Percentiles rank a stretch among this genome's conserved stretches.
Evolutionary conservation across 2,888 invertebrate genomes (phyloP).

Genomic region (Dusona sp.): DNA sequence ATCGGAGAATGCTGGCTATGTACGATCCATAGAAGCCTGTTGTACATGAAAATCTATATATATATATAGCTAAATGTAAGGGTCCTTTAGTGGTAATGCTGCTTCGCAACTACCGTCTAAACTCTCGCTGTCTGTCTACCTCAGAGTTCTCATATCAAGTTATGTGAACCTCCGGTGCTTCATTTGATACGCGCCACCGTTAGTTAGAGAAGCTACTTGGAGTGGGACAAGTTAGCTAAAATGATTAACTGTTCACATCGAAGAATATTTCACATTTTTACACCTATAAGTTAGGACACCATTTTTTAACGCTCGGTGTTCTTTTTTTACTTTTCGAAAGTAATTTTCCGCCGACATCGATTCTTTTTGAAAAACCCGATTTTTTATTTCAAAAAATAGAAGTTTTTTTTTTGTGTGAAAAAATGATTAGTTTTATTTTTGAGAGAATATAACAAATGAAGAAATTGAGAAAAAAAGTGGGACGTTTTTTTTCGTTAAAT

Average conservation of each 20-base stretch:
- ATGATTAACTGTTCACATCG: conserved; percentile 34
- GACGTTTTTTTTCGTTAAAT: no score
- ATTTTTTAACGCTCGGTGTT: no score
- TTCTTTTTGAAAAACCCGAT: no score
- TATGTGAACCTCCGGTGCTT: conserved; percentile 33
- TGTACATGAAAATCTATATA: conserved; percentile 4
- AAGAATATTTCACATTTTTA: conserved; percentile 37
- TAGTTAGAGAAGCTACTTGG: conserved; percentile 13
- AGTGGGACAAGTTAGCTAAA: conserved; percentile 36
- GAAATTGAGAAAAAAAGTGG: no score
- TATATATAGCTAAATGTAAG: conserved; percentile 16
- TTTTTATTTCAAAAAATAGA: no score
- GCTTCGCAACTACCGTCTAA: conserved; percentile 51
- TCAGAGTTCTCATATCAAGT: conserved; percentile 58
- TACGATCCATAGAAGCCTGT: conserved; percentile 4
- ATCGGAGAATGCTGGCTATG: conserved; percentile 41
- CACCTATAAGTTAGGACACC: no score
- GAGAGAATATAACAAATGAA: no score
- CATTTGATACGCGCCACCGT: conserved; percentile 46
- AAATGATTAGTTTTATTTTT: no score
- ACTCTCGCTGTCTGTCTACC: conserved; percentile 49
- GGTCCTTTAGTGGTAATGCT: conserved; percentile 7
- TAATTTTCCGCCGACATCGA: no score
- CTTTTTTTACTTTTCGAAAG: no score
- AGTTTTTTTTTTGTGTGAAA: no score